These are phyloP conservation scores for Oreochromis spilurus DNA, from an alignment of 2,113 vertebrate species.

Conservation along the genomic window DNA sequence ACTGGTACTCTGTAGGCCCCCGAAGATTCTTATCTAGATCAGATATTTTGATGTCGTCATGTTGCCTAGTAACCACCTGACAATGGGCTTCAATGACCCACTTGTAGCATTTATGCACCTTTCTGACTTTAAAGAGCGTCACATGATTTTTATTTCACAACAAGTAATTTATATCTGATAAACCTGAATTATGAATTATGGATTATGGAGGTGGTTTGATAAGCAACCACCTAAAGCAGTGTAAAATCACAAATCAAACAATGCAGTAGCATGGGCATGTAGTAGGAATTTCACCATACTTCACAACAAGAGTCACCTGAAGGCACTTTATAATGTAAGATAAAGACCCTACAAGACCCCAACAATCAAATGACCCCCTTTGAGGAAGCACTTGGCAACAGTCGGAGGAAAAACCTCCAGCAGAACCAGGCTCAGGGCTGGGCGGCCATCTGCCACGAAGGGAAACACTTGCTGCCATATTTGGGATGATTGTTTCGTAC, in stretches of 20 bases:
- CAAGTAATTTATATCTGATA: not conserved
- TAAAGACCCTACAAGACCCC: not conserved
- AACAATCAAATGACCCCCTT: not conserved
- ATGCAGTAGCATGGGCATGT: not conserved
- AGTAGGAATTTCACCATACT: not conserved
- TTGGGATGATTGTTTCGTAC: not conserved
- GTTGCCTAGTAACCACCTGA: not conserved
- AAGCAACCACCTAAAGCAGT: not conserved
- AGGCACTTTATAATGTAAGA: not conserved
- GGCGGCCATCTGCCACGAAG: rapidly evolving
- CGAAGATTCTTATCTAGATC: not conserved
- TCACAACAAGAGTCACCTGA: not conserved
- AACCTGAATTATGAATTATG: not conserved
- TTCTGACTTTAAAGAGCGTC: not conserved
- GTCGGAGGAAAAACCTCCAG: not conserved
- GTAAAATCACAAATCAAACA: not conserved
- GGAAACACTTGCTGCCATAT: not conserved
- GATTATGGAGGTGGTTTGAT: not conserved
- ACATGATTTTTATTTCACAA: not conserved
- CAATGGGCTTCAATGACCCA: not conserved
- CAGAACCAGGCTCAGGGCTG: not conserved
- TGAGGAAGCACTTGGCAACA: not conserved
- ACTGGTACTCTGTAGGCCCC: not conserved
- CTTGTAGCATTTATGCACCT: not conserved
- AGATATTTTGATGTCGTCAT: not conserved